phyloP scores from a whole-genome alignment of 2,888 invertebrate species.

The Tinea pellionella region DNA sequence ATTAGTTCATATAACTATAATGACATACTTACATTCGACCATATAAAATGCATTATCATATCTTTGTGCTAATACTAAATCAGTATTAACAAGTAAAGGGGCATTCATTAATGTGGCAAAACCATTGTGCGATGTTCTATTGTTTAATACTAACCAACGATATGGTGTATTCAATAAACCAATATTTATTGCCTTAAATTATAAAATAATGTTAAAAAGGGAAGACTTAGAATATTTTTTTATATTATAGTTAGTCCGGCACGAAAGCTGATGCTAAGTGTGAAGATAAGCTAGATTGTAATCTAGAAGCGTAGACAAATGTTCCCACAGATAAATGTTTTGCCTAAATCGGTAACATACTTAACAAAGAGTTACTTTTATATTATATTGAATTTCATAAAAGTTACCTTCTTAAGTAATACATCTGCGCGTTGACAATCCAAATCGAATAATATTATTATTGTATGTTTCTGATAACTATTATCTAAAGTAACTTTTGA shows the following conservation, averaged over 20 bases:
- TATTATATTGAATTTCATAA: background rate
- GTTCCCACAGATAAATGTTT: too few relatives aligned
- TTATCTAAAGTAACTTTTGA: slow-evolving; percentile 18
- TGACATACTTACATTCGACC: slow-evolving; percentile 39
- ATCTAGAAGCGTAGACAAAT: too few relatives aligned
- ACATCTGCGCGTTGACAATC: slow-evolving; percentile 29
- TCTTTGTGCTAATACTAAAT: slow-evolving; percentile 37
- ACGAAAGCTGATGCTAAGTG: too few relatives aligned
- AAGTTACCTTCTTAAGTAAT: slow-evolving; percentile 18
- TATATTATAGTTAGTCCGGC: too few relatives aligned
- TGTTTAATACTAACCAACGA: slow-evolving; percentile 37
- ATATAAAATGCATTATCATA: slow-evolving; percentile 21
- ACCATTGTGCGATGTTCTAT: background rate
- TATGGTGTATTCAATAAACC: slow-evolving; percentile 34
- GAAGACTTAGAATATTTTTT: too few relatives aligned
- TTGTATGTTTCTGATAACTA: slow-evolving; percentile 28
- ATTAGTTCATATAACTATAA: too few relatives aligned
- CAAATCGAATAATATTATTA: slow-evolving; percentile 38
- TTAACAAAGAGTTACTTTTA: too few relatives aligned
- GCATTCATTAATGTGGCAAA: slow-evolving; percentile 18
- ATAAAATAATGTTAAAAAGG: too few relatives aligned
- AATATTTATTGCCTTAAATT: slow-evolving; percentile 26
- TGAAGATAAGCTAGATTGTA: too few relatives aligned
- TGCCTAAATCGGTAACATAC: too few relatives aligned
- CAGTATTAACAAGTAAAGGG: slow-evolving; percentile 34